These are phyloP conservation scores for Eupristina koningsbergeri DNA, from an alignment of 1,140 invertebrate species.

Conservation along the genomic window DNA sequence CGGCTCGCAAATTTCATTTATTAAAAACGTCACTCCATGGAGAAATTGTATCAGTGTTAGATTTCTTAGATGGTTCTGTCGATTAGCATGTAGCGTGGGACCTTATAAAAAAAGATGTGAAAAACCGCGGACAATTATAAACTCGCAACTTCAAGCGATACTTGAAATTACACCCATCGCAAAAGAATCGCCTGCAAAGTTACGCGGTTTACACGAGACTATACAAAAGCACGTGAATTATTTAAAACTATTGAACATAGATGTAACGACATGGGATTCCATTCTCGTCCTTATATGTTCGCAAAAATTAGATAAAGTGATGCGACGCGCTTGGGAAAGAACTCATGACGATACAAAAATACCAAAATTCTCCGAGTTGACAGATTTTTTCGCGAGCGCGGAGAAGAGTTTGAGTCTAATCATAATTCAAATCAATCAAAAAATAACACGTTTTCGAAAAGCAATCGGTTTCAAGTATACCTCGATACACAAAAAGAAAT, in stretches of 20 bases:
- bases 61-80: neutral
- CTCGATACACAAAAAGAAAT: too few species aligned
- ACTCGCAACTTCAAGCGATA: neutral
- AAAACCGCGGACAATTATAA: neutral
- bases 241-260: too few species aligned
- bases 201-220: neutral
- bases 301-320: too few species aligned
- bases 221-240: constrained; percentile 1
- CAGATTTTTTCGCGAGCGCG: neutral
- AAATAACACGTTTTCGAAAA: too few species aligned
- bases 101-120: neutral
- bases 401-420: neutral
- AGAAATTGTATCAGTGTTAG: neutral
- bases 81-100: neutral
- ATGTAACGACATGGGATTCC: too few species aligned
- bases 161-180: neutral
- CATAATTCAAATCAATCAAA: too few species aligned
- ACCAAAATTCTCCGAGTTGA: neutral
- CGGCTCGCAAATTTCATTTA: neutral
- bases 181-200: neutral
- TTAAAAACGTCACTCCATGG: neutral
- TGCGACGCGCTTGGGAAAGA: neutral
- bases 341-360: neutral
- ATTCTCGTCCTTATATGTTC: too few species aligned
- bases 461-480: too few species aligned